phyloP scores from a whole-genome alignment of 2,888 invertebrate species.

The Timema podura region DNA sequence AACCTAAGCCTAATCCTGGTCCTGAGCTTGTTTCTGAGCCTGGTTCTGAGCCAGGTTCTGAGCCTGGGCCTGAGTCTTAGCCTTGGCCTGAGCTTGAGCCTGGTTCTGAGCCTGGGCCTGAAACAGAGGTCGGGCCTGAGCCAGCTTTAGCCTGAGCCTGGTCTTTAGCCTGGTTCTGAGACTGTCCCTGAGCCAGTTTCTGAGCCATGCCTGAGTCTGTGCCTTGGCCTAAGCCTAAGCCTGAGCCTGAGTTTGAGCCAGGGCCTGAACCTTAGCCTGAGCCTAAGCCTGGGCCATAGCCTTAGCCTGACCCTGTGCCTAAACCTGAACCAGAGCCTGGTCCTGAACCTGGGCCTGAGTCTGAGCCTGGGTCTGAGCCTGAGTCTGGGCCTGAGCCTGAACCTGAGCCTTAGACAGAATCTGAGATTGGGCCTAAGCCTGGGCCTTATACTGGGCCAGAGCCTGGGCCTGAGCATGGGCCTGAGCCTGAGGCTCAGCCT shows the following conservation, averaged over 20 bases:
- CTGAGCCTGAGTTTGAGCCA: slow-evolving; percentile 33
- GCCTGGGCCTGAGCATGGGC: slow-evolving; percentile 33
- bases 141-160: slow-evolving; percentile 18
- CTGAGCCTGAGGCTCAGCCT: slow-evolving; percentile 32
- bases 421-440: slow-evolving; percentile 31
- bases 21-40: no score
- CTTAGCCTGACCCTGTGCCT: neutral
- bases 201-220: no score
- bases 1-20: neutral
- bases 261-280: slow-evolving; percentile 30
- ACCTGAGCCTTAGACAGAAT: slow-evolving; percentile 23
- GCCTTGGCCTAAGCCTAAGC: slow-evolving; percentile 33
- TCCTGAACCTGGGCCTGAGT: slow-evolving; percentile 29
- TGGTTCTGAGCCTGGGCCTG: slow-evolving; percentile 4
- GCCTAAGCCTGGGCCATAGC: slow-evolving; percentile 19
- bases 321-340: slow-evolving; percentile 30
- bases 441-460: slow-evolving; percentile 30
- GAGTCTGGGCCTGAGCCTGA: slow-evolving; percentile 13
- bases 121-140: neutral
- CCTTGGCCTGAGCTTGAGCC: slow-evolving; percentile 13
- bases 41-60: neutral
- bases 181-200: no score
- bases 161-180: no score
- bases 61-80: slow-evolving; percentile 6
- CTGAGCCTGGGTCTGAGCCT: slow-evolving; percentile 28